Evolutionary conservation across 2,113 vertebrate species (phyloP).

Genomic region (Nycticryphes semicollaris): DNA sequence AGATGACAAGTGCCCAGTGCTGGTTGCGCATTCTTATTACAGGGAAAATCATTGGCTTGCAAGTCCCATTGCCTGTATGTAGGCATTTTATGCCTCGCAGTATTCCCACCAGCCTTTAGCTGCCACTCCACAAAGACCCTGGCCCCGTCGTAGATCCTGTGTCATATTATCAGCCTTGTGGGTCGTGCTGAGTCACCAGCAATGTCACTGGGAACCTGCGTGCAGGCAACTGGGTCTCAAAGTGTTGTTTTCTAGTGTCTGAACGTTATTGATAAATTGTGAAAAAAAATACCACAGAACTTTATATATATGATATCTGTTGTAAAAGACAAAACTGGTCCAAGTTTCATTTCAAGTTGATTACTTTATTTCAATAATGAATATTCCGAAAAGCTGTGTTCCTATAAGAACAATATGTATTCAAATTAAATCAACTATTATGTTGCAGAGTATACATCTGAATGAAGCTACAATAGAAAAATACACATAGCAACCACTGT

Average conservation of each 20-base stretch:
- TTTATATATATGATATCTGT: background rate
- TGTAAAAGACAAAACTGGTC: conserved; percentile 45
- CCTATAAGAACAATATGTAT: conserved; percentile 39
- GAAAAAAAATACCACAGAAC: background rate
- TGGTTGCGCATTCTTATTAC: background rate
- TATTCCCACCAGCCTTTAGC: background rate
- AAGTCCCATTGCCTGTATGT: background rate
- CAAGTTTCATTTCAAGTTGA: conserved; percentile 66
- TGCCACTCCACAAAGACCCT: background rate
- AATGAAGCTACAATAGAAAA: conserved; percentile 49
- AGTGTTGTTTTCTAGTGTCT: background rate
- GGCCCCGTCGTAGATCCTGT: background rate
- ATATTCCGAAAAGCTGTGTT: conserved; percentile 64
- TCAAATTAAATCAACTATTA: conserved; percentile 54
- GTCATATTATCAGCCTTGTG: background rate
- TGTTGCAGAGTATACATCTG: conserved; percentile 31
- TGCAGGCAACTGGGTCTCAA: background rate
- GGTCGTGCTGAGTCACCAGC: background rate
- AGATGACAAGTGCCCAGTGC: background rate
- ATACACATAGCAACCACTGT: conserved; percentile 40
- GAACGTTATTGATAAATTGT: background rate
- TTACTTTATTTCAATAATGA: conserved; percentile 75
- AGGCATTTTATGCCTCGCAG: background rate
- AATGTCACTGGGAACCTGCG: background rate
- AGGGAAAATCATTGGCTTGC: background rate